A percentile compares a stretch with the other conserved stretches of the same genome.
Conservation (phyloP, 2,888 invertebrate species). For the Platycheirus rosarum region DNA sequence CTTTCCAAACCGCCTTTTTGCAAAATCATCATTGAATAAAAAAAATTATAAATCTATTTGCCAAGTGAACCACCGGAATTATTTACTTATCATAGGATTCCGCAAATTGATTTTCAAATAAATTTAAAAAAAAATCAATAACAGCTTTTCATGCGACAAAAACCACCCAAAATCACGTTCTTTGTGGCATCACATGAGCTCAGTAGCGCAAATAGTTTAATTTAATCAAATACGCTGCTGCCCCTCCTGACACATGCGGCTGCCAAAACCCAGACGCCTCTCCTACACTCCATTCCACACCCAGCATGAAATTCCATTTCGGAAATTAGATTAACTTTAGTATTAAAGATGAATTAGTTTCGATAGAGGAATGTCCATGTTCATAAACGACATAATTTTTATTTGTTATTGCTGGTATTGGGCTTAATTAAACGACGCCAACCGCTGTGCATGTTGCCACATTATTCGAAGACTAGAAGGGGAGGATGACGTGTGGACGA, state of each 20-base stretch:
- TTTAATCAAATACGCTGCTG: constrained; percentile 57
- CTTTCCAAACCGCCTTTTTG: no score
- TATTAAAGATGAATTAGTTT: constrained; percentile 62
- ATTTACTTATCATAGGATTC: background rate
- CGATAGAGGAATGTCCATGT: constrained; percentile 34
- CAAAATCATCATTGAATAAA: no score
- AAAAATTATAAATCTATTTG: no score
- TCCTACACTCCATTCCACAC: constrained; percentile 20
- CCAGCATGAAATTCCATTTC: constrained; percentile 65
- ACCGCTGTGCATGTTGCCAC: constrained; percentile 31
- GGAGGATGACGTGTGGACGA: constrained; percentile 33
- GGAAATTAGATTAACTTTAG: constrained; percentile 72
- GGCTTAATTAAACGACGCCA: constrained; percentile 57
- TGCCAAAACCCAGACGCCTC: constrained; percentile 20
- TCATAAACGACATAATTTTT: constrained; percentile 10
- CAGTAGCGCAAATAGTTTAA: constrained; percentile 36
- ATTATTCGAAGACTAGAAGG: no score
- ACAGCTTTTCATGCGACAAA: background rate
- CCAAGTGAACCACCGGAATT: background rate
- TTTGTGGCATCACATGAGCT: background rate
- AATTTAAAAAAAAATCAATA: constrained; percentile 50
- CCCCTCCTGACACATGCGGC: constrained; percentile 15
- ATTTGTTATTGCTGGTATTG: constrained; percentile 13
- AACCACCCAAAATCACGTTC: background rate
- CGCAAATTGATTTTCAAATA: constrained; percentile 33